phyloP scores from a whole-genome alignment of 2,888 invertebrate genomes.

The Teleogryllus oceanicus region DNA sequence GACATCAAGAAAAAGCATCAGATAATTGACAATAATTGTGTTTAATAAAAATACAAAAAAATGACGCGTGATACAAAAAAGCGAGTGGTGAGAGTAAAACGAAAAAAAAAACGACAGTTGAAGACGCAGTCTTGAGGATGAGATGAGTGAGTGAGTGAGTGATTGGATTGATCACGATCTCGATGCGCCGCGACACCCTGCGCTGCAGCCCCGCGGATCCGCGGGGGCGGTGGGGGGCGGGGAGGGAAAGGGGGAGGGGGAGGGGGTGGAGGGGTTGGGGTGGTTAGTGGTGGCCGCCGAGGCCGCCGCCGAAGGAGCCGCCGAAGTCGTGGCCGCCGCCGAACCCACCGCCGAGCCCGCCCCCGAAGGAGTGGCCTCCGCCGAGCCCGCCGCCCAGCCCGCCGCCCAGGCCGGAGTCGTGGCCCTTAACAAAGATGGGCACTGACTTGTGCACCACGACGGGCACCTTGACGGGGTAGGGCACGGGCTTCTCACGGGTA shows the following conservation, averaged over 20 bases:
- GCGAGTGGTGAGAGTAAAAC: not conserved
- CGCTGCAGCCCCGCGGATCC: not conserved
- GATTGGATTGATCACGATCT: not conserved
- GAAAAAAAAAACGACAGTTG: conserved; percentile 2
- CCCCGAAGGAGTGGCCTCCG: not conserved
- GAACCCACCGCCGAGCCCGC: not conserved
- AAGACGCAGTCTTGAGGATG: conserved; percentile 18
- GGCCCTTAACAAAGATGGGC: not conserved
- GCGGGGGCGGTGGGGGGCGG: not conserved
- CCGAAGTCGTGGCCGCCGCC: not conserved
- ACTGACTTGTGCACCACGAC: not conserved
- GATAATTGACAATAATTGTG: not conserved
- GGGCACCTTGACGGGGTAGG: conserved; percentile 8
- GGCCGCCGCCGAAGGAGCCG: not conserved
- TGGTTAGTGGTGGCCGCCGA: conserved; percentile 25
- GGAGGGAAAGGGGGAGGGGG: not conserved
- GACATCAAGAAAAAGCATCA: no score
- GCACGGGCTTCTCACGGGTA: not conserved
- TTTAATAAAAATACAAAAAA: not conserved
- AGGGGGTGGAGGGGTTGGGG: conserved; percentile 31
- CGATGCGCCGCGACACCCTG: not conserved
- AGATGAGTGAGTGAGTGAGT: not conserved
- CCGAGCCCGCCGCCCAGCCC: not conserved
- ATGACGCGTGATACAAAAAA: not conserved
- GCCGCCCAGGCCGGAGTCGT: not conserved